Evolutionary conservation across 53 echinoderm and acorn worm species (phyloP), one percentile per base, ranked within the genome.

Genomic region (Arbacia lixula): DNA sequence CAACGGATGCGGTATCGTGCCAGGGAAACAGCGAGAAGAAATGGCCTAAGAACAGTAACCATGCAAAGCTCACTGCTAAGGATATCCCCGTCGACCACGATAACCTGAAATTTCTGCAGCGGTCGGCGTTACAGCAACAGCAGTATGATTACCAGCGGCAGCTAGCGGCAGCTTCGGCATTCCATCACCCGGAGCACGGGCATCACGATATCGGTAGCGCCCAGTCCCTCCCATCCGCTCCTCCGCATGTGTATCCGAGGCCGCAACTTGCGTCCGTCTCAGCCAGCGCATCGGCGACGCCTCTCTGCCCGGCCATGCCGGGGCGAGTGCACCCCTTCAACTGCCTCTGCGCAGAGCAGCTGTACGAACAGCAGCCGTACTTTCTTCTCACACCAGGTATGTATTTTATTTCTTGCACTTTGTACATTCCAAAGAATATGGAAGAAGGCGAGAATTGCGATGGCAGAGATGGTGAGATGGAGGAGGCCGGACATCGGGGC

Each of bases 311-410:
- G 25, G 30, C 3, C 6, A 29, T 25, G 24, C 46, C 71, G 11
- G 71, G 71, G 50, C 39, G 49, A 43, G 29, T 71, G 49, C 71
- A 71, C 49, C 71, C 71, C 29, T 46, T 29, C 71, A 49, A 46
- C 71, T 71, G 50, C 71, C 71, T n/a, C 2, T 71, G 71, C 42
- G 71, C 71, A 4, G 41, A 46, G 25, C 60, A 58, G 19, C 43
- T 11, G 38, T 37, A 26, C 25, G 14, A 12, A 25, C 26, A 71
- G 29, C 71, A 71, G 20, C 71, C 71, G 1, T 49, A 71, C 42
- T 71, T 71, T 43, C 24, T 71, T 3, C 14, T 71, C 6, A 71
- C 71, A 5, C 71, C 71, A 12, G 71, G 71, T 71, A 49, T n/a
- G 61, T 2, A 3, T 4, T 19, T 50, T 50, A 14, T 50, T 14